Evolutionary conservation across 2,113 vertebrate species (phyloP).

Genomic region (Sinocyclocheilus anshuiensis): DNA sequence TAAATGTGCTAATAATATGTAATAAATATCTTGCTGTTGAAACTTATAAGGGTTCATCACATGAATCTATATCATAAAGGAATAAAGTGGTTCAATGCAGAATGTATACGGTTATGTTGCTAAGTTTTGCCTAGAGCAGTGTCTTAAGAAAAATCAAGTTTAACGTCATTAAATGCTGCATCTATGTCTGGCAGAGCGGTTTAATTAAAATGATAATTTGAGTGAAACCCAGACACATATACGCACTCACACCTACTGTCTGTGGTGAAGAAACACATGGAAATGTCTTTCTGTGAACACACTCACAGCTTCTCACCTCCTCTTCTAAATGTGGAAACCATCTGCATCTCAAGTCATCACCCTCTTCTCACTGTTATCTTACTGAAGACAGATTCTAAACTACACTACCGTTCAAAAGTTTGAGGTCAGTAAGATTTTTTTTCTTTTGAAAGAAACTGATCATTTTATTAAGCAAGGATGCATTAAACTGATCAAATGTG

Average conservation of each 20-base stretch:
- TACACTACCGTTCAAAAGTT: background rate
- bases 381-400: background rate
- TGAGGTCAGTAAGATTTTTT: background rate
- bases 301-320: constrained; percentile 10
- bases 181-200: background rate
- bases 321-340: constrained; percentile 39
- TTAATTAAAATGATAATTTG: constrained; percentile 20
- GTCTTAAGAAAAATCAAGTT: background rate
- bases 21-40: background rate
- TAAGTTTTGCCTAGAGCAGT: background rate
- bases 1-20: background rate
- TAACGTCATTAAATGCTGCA: background rate
- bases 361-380: background rate
- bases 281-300: constrained; percentile 4
- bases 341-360: constrained; percentile 22
- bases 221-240: background rate
- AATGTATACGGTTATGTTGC: background rate
- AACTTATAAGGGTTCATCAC: background rate
- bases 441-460: background rate
- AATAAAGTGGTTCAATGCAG: background rate
- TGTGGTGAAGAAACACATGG: constrained; percentile 18
- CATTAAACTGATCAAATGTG: too few relatives aligned
- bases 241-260: background rate
- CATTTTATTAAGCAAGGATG: background rate
- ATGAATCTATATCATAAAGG: background rate